phyloP scores from a whole-genome alignment of 2,113 vertebrate species.

The Ageneiosus marmoratus region DNA sequence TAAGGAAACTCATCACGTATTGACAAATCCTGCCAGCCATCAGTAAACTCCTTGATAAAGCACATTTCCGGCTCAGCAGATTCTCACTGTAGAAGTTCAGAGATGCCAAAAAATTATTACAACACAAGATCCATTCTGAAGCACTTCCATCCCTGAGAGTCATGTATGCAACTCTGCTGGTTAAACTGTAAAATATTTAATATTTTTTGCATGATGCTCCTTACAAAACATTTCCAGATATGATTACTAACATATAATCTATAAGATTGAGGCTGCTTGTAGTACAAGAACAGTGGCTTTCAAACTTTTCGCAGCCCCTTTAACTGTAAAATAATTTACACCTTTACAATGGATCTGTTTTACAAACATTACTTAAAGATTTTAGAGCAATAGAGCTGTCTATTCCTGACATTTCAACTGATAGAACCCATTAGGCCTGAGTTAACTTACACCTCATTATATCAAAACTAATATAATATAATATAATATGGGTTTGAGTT shows the following conservation, averaged over 20 bases:
- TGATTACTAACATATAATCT: background rate
- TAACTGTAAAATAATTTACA: background rate
- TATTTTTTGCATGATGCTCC: background rate
- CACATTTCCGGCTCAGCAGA: background rate
- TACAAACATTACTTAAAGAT: background rate
- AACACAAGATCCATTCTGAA: no score
- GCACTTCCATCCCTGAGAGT: no score
- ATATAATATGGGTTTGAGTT: background rate
- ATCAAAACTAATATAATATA: background rate
- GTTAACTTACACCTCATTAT: background rate
- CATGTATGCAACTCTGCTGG: background rate
- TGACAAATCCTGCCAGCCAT: slow-evolving; percentile 18
- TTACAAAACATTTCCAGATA: background rate
- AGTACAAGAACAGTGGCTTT: background rate
- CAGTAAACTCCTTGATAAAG: slow-evolving; percentile 22
- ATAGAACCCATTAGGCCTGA: background rate
- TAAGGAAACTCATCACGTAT: slow-evolving; percentile 32
- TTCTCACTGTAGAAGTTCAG: background rate
- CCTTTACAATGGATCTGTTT: background rate
- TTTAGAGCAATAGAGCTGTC: background rate
- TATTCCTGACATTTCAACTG: background rate
- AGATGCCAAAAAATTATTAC: background rate
- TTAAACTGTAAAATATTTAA: background rate
- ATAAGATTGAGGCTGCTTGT: background rate
- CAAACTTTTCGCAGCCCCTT: background rate